Evolutionary conservation across 2,888 invertebrate genomes (phyloP), one percentile per base, ranked within the genome.

Genomic region (Holacanthella duospinosa): DNA sequence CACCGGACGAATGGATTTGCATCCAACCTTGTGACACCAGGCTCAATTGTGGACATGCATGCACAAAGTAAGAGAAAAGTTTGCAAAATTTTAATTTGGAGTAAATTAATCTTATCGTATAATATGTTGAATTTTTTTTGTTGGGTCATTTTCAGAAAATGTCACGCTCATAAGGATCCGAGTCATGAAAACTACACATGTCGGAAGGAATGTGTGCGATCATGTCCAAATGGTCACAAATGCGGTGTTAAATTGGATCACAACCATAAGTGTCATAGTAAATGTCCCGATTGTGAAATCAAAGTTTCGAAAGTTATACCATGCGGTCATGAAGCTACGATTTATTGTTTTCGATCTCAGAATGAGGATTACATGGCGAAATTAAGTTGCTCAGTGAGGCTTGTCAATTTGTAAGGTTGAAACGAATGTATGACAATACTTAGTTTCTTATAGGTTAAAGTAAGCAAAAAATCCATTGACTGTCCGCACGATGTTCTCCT

Each of bases 21-120:
- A 3, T 12, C 2, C 2, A 9, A 28, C 43, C 43, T 21, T 59
- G 59, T 43, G 28, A 43, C 19, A 62, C 61, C 1, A 54, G 65
- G 27, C 77, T 86, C 27, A 75, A 76, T 21, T 87, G 84, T 75
- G 86, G 86, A 0, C 87, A 88, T 75, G 75, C 77, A 1, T 87
- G 87, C 74, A 66, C 57, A 1, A 75, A 71, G 48, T 48, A 48
- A 48, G 21, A 9, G 6, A 16, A 36, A 6, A 36, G 6, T 36
- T 16, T 36, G 12, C 4, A 21, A 9, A 48, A 48, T n/a, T n/a
- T n/a, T n/a, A n/a, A n/a, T n/a, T n/a, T n/a, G n/a, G n/a, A n/a
- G n/a, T n/a, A n/a, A n/a, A n/a, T n/a, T n/a, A n/a, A n/a, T n/a
- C n/a, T n/a, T n/a, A n/a, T n/a, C n/a, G n/a, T n/a, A n/a, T n/a